phyloP scores from a whole-genome alignment of 2,113 vertebrate genomes.

The Campylorhamphus procurvoides region DNA sequence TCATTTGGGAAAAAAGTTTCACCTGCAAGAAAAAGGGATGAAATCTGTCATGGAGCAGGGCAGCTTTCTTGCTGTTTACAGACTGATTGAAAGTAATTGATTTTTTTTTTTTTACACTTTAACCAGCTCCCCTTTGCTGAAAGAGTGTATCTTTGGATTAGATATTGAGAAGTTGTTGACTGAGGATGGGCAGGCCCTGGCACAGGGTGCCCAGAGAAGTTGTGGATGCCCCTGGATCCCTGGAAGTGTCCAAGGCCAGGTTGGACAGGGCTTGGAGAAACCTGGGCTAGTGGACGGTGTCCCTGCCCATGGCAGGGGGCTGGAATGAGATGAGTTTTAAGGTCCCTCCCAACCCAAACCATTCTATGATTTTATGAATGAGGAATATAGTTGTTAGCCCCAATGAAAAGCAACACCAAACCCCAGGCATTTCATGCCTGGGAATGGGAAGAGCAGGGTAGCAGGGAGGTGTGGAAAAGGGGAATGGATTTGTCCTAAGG shows the following conservation, averaged over 20 bases:
- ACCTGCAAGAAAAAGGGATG: neutral
- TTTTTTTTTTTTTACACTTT: neutral
- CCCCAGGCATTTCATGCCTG: accelerated
- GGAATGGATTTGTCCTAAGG: neutral
- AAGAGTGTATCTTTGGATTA: neutral
- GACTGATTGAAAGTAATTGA: neutral
- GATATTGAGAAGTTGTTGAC: neutral
- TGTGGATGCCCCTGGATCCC: neutral
- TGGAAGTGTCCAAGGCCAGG: neutral
- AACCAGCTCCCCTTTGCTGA: neutral
- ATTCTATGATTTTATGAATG: neutral
- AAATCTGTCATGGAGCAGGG: neutral
- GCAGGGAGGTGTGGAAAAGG: neutral
- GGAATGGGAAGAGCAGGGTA: neutral
- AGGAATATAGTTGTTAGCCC: neutral
- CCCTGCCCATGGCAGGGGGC: neutral
- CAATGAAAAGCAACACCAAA: neutral
- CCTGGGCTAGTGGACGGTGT: neutral
- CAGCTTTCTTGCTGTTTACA: neutral
- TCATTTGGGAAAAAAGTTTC: neutral
- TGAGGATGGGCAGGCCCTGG: neutral
- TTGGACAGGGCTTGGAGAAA: neutral
- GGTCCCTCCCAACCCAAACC: neutral
- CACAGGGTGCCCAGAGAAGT: neutral
- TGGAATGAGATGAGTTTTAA: neutral